phyloP scores from a whole-genome alignment of 37 sponge, comb jelly and placozoan species.

The Lycopodina hypogea region DNA sequence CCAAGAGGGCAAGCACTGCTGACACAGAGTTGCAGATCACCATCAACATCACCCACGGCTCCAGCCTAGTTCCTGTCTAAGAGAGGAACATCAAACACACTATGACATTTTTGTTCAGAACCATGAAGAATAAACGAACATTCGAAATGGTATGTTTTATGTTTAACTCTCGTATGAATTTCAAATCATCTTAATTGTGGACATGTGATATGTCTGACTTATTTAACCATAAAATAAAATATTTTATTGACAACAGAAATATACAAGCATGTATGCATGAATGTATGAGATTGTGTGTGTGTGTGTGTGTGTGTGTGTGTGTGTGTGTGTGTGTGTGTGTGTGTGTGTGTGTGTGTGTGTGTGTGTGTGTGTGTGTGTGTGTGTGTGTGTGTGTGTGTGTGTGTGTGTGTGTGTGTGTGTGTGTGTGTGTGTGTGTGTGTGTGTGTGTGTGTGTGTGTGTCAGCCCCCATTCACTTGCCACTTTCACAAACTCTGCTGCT shows the following conservation, averaged over 20 bases:
- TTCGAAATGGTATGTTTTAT: too few species aligned
- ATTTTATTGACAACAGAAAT: too few species aligned
- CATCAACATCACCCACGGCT: constrained; percentile 56
- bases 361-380: constrained; percentile 12
- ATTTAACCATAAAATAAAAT: too few species aligned
- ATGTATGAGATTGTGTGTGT: too few species aligned
- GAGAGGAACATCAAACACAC: not conserved
- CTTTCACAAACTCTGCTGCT: too few species aligned
- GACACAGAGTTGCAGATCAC: constrained; percentile 48
- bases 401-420: constrained; percentile 4
- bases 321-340: constrained; percentile 19
- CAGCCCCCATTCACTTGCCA: too few species aligned
- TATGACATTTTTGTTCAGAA: too few species aligned
- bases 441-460: constrained; percentile 4
- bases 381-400: constrained; percentile 4
- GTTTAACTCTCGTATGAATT: too few species aligned
- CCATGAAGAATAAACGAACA: too few species aligned
- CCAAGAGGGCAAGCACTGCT: constrained; percentile 45
- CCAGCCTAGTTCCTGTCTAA: constrained; percentile 23
- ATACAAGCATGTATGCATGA: too few species aligned
- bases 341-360: constrained; percentile 21
- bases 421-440: constrained; percentile 4
- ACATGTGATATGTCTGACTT: too few species aligned
- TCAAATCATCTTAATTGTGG: too few species aligned
- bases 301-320: constrained; percentile 9